Base-by-base conservation (phyloP, 2,888 invertebrate species). In the Acanthacorydalis orientalis region DNA sequence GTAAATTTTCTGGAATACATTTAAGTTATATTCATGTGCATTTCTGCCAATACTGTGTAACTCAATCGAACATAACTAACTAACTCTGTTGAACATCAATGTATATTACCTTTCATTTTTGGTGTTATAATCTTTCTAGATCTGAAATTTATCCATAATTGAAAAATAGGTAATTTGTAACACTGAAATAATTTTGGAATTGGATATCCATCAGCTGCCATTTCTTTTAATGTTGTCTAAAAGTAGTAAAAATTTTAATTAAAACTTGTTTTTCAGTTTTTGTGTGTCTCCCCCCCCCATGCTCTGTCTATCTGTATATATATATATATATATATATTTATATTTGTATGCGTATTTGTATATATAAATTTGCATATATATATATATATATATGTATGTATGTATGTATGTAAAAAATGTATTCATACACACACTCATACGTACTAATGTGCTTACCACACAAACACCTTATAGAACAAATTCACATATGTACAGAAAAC, bases 141-240 rank as follows among this genome's bases (percentile, higher is more conserved):
- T 46, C 65, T 55, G 44, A 60, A 49, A 37, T 60, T 54, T 56
- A 64, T 56, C 67, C 67, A 67, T 8, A 64, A 51, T 52, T 57
- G 57, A 48, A 67, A 65, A 50, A 62, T 60, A 1, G 65, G 65
- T 32, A 67, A 53, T 50, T 57, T 59, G 47, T 64, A 53, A 23
- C 56, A 56, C 12, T 64, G 56, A 2, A 65, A 65, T 41, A 67
- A 55, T 48, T 58, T 60, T 2, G 65, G 65, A 12, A 67, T 51
- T 8, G 64, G 63, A 53, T 56, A 67, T 10, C 64, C 64, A 55
- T 67, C 67, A 23, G 58, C 55, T 4, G 63, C 65, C 55, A 67
- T 51, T 12, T 53, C 53, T 10, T 46, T 44, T 38, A 64, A 50
- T 11, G 56, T 54, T 52, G 52, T 56, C 61, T 62, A 43, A 23